Conservation (phyloP, 1,140 invertebrate genomes). For the Anthonomus grandis region DNA sequence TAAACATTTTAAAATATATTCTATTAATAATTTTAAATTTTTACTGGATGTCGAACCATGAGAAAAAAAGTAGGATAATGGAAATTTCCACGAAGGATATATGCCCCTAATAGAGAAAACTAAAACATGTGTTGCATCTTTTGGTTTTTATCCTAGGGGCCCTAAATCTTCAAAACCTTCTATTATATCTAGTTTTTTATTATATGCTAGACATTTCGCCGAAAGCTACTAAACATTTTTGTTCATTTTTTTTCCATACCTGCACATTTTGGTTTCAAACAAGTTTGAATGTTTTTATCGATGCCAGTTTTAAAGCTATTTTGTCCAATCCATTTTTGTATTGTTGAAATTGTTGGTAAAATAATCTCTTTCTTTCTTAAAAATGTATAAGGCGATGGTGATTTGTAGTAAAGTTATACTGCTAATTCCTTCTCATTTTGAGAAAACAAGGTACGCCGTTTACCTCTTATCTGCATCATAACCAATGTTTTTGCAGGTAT, state of each 20-base stretch:
- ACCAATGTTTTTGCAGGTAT: too few species aligned
- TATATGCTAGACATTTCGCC: neutral
- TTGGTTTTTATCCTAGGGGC: neutral
- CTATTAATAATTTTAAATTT: too few species aligned
- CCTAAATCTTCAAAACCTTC: too few species aligned
- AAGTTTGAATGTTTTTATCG: neutral
- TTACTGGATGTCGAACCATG: too few species aligned
- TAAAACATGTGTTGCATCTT: neutral
- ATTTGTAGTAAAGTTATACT: constrained; percentile 1
- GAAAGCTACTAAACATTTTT: too few species aligned
- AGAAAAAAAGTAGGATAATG: neutral
- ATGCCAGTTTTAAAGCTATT: too few species aligned
- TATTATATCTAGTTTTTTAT: neutral
- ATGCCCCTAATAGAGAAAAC: neutral
- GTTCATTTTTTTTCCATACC: neutral
- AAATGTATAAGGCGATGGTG: neutral
- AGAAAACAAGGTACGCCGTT: neutral
- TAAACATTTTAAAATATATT: too few species aligned
- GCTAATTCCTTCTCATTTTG: neutral
- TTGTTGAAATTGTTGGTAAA: too few species aligned
- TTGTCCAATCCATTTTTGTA: too few species aligned
- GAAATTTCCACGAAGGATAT: neutral
- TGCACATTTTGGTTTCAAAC: neutral
- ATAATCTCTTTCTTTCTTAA: neutral
- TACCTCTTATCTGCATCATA: too few species aligned